Percentiles rank a stretch among this genome's conserved stretches.
phyloP scores from a whole-genome alignment of 2,797 vertebrate species.

The Gallinago stenura region DNA sequence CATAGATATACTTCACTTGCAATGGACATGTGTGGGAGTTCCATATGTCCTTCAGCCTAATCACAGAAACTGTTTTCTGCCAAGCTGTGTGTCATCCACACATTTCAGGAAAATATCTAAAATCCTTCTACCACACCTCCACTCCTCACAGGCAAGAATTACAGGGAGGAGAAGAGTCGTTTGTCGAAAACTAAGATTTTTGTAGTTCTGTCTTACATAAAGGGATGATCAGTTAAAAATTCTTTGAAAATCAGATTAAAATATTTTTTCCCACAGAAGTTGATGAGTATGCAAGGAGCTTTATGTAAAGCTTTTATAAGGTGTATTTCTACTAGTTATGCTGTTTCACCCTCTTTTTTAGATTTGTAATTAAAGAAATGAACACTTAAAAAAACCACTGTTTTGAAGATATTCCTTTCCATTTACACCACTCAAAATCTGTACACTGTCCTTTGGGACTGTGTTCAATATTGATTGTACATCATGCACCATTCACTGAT shows the following conservation, averaged over 20 bases:
- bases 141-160: not conserved
- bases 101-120: not conserved
- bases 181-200: not conserved
- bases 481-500: not conserved
- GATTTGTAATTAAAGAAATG: not conserved
- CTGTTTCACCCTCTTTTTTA: not conserved
- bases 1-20: not conserved
- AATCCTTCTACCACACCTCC: not conserved
- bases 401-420: not conserved
- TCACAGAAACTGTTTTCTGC: not conserved
- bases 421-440: not conserved
- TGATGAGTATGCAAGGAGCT: not conserved
- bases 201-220: not conserved
- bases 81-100: not conserved
- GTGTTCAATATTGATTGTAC: not conserved
- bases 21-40: not conserved
- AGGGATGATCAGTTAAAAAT: not conserved
- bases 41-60: constrained; percentile 5
- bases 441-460: not conserved
- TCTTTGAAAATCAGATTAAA: not conserved
- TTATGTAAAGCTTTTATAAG: not conserved
- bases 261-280: not conserved
- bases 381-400: not conserved
- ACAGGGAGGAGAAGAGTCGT: not conserved
- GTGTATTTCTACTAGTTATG: not conserved